Conservation (phyloP, 2,797 vertebrate species). For the Philypnodon macrostomus region DNA sequence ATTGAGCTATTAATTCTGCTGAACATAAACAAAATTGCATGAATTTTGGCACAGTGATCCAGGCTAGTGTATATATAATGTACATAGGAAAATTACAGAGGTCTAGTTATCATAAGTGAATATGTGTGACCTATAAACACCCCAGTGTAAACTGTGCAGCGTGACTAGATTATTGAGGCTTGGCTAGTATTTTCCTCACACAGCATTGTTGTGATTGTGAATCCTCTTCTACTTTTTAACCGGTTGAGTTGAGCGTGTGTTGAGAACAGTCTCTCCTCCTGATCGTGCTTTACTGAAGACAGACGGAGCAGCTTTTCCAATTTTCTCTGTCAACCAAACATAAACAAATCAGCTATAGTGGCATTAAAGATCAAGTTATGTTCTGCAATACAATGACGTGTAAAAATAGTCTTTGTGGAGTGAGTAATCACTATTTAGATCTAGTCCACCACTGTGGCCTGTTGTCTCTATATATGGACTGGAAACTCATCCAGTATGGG, state of each 20-base stretch:
- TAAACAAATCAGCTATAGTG: background rate
- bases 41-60: too few species aligned
- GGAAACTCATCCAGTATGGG: conserved; percentile 64
- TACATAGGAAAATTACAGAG: too few species aligned
- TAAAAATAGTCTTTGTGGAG: background rate
- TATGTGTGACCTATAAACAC: too few species aligned
- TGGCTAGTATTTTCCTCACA: background rate
- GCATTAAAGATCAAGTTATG: background rate
- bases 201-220: background rate
- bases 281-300: conserved; percentile 86
- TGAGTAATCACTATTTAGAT: conserved; percentile 10
- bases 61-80: too few species aligned
- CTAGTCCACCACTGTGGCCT: conserved; percentile 23
- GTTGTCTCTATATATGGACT: conserved; percentile 73
- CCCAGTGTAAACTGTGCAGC: too few species aligned
- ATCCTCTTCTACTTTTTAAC: conserved; percentile 70
- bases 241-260: conserved; percentile 72
- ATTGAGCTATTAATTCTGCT: too few species aligned
- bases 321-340: conserved; percentile 78
- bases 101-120: too few species aligned
- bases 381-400: too few species aligned
- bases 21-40: too few species aligned
- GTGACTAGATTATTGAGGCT: too few species aligned
- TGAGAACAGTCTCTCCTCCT: conserved; percentile 86
- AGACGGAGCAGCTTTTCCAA: conserved; percentile 84